phyloP scores from a whole-genome alignment of 1,140 invertebrate genomes.

The Holcopasites calliopsidis region DNA sequence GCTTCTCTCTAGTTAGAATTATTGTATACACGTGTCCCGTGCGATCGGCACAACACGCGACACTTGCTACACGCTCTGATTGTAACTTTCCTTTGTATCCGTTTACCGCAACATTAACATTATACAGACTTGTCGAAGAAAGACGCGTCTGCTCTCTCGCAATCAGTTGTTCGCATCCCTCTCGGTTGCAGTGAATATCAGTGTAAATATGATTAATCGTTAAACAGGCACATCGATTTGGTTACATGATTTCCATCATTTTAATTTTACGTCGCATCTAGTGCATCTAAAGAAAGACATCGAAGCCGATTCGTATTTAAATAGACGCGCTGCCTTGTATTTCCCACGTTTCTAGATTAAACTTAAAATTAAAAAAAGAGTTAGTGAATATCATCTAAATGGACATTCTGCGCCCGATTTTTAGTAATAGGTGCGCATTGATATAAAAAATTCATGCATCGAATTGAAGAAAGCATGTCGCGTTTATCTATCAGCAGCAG shows the following conservation, averaged over 20 bases:
- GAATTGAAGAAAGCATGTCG: neutral
- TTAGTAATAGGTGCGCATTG: neutral
- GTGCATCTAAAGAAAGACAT: constrained; percentile 30
- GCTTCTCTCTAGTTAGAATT: constrained; percentile 6
- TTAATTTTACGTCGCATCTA: constrained; percentile 3
- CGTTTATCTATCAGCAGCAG: constrained; percentile 33
- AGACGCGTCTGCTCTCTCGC: neutral
- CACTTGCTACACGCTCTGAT: constrained; percentile 41
- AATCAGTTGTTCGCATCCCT: neutral
- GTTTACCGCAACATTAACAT: constrained; percentile 27
- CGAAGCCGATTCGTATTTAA: neutral
- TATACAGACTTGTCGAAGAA: constrained; percentile 28
- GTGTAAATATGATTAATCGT: constrained; percentile 70
- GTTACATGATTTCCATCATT: constrained; percentile 67
- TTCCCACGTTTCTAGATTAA: too few relatives aligned
- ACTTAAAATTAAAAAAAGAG: too few relatives aligned
- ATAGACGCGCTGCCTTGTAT: neutral
- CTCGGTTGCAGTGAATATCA: constrained; percentile 41
- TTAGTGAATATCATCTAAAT: too few relatives aligned
- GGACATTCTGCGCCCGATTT: neutral
- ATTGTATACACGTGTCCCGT: constrained; percentile 25
- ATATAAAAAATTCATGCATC: neutral
- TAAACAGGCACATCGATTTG: constrained; percentile 79
- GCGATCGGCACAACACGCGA: constrained; percentile 40
- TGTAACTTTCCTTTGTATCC: constrained; percentile 23